Evolutionary conservation across 2,797 vertebrate species (phyloP), one percentile per base, ranked within the genome.

Genomic region (Momotus momota): DNA sequence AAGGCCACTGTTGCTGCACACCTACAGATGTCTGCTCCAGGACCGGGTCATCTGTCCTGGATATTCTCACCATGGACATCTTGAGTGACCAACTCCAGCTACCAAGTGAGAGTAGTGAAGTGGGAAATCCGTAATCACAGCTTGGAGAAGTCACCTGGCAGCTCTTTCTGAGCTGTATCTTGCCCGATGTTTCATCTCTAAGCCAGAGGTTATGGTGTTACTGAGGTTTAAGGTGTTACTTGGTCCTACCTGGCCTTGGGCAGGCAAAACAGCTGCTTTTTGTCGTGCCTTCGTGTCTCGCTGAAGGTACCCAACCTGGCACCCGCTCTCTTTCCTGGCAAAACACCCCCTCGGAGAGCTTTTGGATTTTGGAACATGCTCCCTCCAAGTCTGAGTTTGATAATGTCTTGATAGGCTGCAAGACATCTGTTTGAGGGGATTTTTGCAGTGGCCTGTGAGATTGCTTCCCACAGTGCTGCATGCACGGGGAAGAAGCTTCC

Each of bases 341-440:
- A 48, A 89, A 21, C 26, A 12, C 70, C 67, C 52, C 55, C 78
- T 92, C 4, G 0, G 5, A 87, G 52, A 64, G 49, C 64, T 58
- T 79, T 80, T 27, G 51, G 81, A 48, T 71, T 92, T 81, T 72
- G 72, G 61, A 96, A 75, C 15, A 3, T 23, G 29, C 79, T 89
- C 41, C 12, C 55, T 93, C 86, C 78, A 52, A 85, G 60, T 7
- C 78, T 90, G 86, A 91, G 82, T 89, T 78, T 80, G 88, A 89
- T 85, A 15, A 73, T 18, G 66, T 49, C 88, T 91, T 61, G 86
- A 51, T 89, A 55, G 46, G 74, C 78, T 92, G 78, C 90, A 94
- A 91, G 92, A 91, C 78, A 92, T 82, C 88, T 93, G 86, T 90
- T 77, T 52, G 92, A 85, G 72, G 87, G 90, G 78, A 8, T 21